Evolutionary conservation across 2,797 vertebrate genomes (phyloP).

Genomic region (Gorsachius magnificus): DNA sequence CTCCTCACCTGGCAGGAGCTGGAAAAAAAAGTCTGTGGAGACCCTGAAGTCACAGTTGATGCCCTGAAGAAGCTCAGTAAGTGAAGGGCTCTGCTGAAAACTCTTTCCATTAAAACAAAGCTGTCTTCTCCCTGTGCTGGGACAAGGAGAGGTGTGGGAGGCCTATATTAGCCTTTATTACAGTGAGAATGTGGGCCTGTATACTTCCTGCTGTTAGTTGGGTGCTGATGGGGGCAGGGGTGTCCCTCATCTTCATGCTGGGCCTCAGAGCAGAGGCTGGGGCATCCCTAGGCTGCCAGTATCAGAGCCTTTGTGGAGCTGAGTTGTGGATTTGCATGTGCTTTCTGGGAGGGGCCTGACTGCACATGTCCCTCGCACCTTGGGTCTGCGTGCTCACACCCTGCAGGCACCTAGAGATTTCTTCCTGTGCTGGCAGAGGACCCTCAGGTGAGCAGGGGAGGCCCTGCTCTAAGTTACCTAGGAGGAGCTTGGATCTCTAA

Average conservation of each 20-base stretch:
- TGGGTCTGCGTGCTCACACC: not conserved
- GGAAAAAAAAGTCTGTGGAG: slow-evolving; percentile 97
- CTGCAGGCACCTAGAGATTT: not conserved
- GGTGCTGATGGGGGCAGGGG: not conserved
- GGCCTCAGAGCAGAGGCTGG: not conserved
- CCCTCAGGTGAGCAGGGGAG: not conserved
- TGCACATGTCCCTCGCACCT: rapidly evolving
- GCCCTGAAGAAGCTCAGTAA: slow-evolving; percentile 96
- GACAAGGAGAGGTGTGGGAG: not conserved
- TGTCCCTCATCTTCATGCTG: not conserved
- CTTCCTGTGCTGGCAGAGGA: not conserved
- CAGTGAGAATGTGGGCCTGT: not conserved
- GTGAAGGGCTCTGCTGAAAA: slow-evolving; percentile 61
- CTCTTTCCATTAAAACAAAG: not conserved
- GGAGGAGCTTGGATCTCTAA: not conserved
- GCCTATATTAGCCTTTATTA: not conserved
- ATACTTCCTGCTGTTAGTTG: not conserved
- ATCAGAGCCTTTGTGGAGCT: not conserved
- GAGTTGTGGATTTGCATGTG: not conserved
- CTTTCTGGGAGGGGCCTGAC: not conserved
- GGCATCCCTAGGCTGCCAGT: not conserved
- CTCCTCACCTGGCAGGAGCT: slow-evolving; percentile 96
- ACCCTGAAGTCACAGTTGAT: slow-evolving; percentile 96
- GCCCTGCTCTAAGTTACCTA: not conserved
- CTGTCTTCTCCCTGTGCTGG: not conserved